Conservation (phyloP, 2,888 invertebrate genomes). For the Laspeyria flexula region DNA sequence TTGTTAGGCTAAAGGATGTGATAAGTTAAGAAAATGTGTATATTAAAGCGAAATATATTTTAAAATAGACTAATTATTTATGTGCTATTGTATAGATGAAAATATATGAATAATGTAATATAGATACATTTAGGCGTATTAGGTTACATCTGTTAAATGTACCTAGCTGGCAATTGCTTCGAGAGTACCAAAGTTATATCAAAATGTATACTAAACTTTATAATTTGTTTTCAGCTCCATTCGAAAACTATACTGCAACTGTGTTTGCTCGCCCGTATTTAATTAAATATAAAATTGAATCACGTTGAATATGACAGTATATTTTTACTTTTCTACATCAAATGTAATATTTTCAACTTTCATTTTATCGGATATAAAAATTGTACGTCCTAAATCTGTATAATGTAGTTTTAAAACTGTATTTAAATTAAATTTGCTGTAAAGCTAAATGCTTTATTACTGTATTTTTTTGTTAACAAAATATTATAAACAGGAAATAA, state of each 20-base stretch:
- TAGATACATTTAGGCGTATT: conserved; percentile 59
- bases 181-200: not conserved
- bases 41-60: conserved; percentile 71
- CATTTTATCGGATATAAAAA: not conserved
- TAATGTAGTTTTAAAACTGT: not conserved
- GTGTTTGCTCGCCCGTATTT: not conserved
- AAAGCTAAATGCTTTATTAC: too few species aligned
- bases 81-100: conserved; percentile 72
- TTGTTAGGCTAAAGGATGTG: conserved; percentile 83
- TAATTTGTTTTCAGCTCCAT: too few species aligned
- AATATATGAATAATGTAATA: conserved; percentile 58
- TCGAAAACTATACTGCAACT: not conserved
- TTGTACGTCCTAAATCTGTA: too few species aligned
- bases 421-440: not conserved
- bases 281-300: not conserved
- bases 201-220: not conserved
- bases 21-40: conserved; percentile 78
- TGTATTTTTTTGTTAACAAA: too few species aligned
- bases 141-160: conserved; percentile 40
- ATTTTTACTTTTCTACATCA: not conserved
- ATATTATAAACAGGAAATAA: too few species aligned
- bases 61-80: conserved; percentile 67
- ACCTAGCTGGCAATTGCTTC: conserved; percentile 46
- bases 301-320: not conserved
- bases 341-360: not conserved